Conservation (phyloP, 2,888 invertebrate species). For the Dicycla oo region DNA sequence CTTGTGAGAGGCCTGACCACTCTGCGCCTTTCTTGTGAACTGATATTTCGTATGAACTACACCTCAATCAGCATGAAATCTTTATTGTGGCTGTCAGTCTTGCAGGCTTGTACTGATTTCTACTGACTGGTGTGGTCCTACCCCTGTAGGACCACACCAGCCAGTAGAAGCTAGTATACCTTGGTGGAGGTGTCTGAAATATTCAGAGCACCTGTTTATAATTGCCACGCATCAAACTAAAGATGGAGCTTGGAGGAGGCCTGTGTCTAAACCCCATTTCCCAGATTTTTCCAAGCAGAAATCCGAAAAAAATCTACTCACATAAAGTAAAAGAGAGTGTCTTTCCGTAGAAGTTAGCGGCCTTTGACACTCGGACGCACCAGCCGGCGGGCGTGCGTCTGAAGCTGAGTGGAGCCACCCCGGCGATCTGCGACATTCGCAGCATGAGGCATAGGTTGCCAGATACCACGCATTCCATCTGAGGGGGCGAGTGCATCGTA, state of each 20-base stretch:
- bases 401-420: conserved; percentile 70
- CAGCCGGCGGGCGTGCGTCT: conserved; percentile 53
- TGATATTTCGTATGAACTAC: not conserved
- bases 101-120: too few relatives aligned
- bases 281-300: not conserved
- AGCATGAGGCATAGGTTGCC: conserved; percentile 65
- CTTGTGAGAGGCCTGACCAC: not conserved
- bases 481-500: conserved; percentile 17
- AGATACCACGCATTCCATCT: conserved; percentile 59
- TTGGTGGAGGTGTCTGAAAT: not conserved
- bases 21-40: not conserved
- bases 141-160: too few relatives aligned
- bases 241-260: not conserved
- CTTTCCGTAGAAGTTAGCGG: conserved; percentile 57
- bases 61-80: not conserved
- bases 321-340: conserved; percentile 58
- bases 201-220: not conserved
- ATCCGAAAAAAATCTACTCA: conserved; percentile 49
- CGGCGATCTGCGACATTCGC: conserved; percentile 62
- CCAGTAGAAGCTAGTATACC: too few relatives aligned
- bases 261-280: too few relatives aligned
- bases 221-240: too few relatives aligned
- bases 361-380: conserved; percentile 56
- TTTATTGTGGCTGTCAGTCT: too few relatives aligned
- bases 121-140: too few relatives aligned